Base-by-base conservation (phyloP, 2,797 vertebrate species). In the Apodemus agrarius region DNA sequence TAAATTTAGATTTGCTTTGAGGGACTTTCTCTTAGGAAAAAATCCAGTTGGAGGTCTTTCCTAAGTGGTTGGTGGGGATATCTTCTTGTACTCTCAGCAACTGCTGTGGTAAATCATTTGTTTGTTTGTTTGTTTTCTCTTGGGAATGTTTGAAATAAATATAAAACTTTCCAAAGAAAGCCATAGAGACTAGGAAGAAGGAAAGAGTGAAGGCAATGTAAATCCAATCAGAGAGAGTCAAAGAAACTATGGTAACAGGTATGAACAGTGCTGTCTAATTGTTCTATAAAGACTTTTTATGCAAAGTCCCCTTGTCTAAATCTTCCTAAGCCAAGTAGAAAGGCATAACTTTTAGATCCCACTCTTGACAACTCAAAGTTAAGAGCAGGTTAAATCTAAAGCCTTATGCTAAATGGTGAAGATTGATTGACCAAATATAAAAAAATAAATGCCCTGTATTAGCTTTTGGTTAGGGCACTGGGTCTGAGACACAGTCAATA, bases 221-320 rank as follows among this genome's bases (percentile, higher is more conserved):
- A 63, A n/a, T 0, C 29, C 5, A 89, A 29, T 0, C 4, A 1
- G 2, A 43, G 1, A n/a, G 54, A 49, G 40, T 34, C n/a, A 26
- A 26, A 29, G 40, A 21, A 40, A 91, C 21, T 10, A 10, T 57
- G 59, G 11, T n/a, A 11, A 0, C 9, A 4, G 0, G 0, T 4
- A 34, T 3, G 29, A 22, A 11, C 22, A 16, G 8, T 8, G 0
- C 16, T 19, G n/a, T 72, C 14, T 11, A 29, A 5, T 10, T 83
- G 61, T 21, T 43, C 22, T 34, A 3, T 12, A 17, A 4, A 9
- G 22, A 52, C 24, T 52, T 78, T 78, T 78, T 84, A 67, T n/a
- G 22, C 46, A 19, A 69, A 11, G 22, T 54, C 72, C n/a, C 40
- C 24, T 31, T 21, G 5, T 74, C n/a, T 74, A 88, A 65, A 13